These are phyloP conservation scores for Apis laboriosa DNA, from an alignment of 1,140 invertebrate genomes.

Conservation along the genomic window DNA sequence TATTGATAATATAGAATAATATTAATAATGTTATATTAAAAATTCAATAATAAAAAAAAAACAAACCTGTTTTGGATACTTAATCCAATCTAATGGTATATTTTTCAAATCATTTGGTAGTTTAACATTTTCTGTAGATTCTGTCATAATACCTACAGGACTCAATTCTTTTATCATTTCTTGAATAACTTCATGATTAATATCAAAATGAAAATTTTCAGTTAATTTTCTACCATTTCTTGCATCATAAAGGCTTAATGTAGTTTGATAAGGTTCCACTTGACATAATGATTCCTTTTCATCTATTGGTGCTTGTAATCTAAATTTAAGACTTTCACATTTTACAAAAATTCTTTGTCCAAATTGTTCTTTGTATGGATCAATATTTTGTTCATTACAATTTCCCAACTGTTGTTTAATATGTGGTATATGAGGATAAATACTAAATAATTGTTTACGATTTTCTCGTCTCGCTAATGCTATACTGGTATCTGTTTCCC, in stretches of 20 bases:
- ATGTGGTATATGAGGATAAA: constrained; percentile 84
- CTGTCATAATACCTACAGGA: constrained; percentile 63
- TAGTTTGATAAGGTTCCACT: constrained; percentile 96
- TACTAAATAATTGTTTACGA: constrained; percentile 86
- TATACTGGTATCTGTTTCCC: constrained; percentile 94
- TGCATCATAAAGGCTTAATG: constrained; percentile 92
- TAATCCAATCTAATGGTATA: constrained; percentile 85
- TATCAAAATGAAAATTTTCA: constrained; percentile 96
- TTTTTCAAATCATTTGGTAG: constrained; percentile 81
- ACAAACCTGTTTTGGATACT: constrained; percentile 83
- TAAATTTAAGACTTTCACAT: constrained; percentile 91
- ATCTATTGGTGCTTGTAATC: constrained; percentile 90
- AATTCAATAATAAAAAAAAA: neutral
- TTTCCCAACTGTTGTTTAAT: constrained; percentile 74
- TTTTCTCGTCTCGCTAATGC: constrained; percentile 89
- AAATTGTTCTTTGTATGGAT: constrained; percentile 91
- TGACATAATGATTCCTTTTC: constrained; percentile 90
- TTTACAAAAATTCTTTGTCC: constrained; percentile 91
- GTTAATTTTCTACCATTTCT: constrained; percentile 92
- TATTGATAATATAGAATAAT: constrained; percentile 72
- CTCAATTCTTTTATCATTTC: constrained; percentile 81
- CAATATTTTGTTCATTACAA: constrained; percentile 77
- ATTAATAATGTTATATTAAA: constrained; percentile 70
- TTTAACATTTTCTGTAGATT: constrained; percentile 60
- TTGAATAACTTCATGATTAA: constrained; percentile 87